These are phyloP conservation scores for Rhagonycha lutea DNA, from an alignment of 2,888 invertebrate genomes.

Conservation along the genomic window DNA sequence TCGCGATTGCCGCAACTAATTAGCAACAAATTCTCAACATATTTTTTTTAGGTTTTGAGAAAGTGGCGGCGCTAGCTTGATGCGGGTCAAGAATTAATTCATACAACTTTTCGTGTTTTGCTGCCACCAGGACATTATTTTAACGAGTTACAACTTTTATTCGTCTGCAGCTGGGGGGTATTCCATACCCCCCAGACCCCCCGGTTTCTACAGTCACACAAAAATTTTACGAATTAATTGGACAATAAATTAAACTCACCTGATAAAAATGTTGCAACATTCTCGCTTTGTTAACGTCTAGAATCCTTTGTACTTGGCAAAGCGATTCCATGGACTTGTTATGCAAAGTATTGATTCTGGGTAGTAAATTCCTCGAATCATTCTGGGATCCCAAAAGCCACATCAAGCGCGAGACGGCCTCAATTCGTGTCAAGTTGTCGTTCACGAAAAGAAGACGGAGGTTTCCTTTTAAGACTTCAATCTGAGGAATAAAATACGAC, in stretches of 20 bases:
- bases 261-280: constrained; percentile 52
- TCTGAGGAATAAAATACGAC: constrained; percentile 60
- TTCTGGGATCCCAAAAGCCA: constrained; percentile 58
- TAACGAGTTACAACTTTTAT: neutral
- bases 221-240: neutral
- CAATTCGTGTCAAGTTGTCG: constrained; percentile 54
- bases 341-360: constrained; percentile 56
- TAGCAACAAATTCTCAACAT: too few species aligned
- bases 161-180: too few species aligned
- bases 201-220: too few species aligned
- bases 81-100: too few species aligned
- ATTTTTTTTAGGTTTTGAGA: too few species aligned
- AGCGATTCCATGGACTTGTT: constrained; percentile 55
- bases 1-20: too few species aligned
- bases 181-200: too few species aligned
- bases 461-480: constrained; percentile 60
- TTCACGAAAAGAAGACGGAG: constrained; percentile 56
- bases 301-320: constrained; percentile 49
- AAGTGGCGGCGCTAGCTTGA: too few species aligned
- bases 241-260: constrained; percentile 37
- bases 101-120: too few species aligned
- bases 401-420: constrained; percentile 58
- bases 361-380: constrained; percentile 53
- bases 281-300: constrained; percentile 48
- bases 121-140: too few species aligned